Base-by-base conservation (phyloP, 2,888 invertebrate species). In the Acleris laterana region DNA sequence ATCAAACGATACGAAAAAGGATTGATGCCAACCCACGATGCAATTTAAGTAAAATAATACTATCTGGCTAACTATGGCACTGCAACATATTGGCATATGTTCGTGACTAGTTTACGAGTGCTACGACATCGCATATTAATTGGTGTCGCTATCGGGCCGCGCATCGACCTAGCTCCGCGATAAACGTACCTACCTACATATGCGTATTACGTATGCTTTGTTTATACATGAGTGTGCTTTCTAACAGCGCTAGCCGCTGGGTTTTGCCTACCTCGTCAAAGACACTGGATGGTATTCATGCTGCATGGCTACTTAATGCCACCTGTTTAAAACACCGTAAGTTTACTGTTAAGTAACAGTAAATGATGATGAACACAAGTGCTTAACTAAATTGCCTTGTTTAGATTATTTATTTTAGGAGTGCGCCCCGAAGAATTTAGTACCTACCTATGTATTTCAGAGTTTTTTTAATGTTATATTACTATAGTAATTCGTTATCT, bases 111-210 rank as follows among this genome's bases (percentile, higher is more conserved):
- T 91, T 89, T 90, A 91, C 91, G 91, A 88, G 88, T 87, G 83
- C 85, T 83, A 83, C 85, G 88, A 89, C 90, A 89, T 90, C 88
- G 92, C 91, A 92, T 92, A 92, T 92, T 91, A 92, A 92, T 92
- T 90, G 91, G 85, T 87, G 87, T 84, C 82, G 84, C 82, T 92
- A 91, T 91, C 91, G 84, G 86, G 74, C 79, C 80, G 83, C 83
- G 84, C 90, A 90, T 90, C 89, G 83, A 86, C 88, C 86, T 84
- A 81, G 85, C 88, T 84, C 79, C 57, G 79, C 79, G 72, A 71
- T 72, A 71, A 68, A 13, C 13, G 13, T 65, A 46, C 46, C 66
- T 62, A 68, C 53, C 66, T 62, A 66, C 53, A 61, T 57, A 68
- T 68, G 9, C 9, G 44, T 65, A 60, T 55, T 48, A 38, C 38